phyloP scores from a whole-genome alignment of 2,888 invertebrate genomes.

The Tenthredo scrophulariae region DNA sequence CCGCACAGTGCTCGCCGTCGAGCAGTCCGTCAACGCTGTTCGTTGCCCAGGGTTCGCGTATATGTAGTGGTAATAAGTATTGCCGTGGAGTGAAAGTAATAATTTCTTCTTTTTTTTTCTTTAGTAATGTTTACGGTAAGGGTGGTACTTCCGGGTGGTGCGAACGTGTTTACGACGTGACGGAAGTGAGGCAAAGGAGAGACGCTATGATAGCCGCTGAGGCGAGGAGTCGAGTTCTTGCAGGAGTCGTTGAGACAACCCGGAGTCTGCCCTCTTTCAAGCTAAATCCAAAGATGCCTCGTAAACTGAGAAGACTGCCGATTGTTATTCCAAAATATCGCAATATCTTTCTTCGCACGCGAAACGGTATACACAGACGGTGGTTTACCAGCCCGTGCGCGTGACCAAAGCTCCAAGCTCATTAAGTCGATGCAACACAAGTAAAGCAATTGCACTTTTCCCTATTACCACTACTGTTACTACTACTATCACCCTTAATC shows the following conservation, averaged over 20 bases:
- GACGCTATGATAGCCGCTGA: slow-evolving; percentile 41
- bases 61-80: slow-evolving; percentile 17
- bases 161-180: slow-evolving; percentile 49
- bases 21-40: slow-evolving; percentile 73
- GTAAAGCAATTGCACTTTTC: slow-evolving; percentile 50
- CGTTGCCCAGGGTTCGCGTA: slow-evolving; percentile 47
- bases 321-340: slow-evolving; percentile 53
- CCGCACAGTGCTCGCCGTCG: slow-evolving; percentile 75
- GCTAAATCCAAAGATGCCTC: slow-evolving; percentile 50
- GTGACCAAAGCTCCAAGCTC: slow-evolving; percentile 65
- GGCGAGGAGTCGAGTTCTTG: slow-evolving; percentile 21
- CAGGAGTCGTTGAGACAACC: slow-evolving; percentile 21
- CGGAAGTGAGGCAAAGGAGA: slow-evolving; percentile 38
- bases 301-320: slow-evolving; percentile 53
- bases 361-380: slow-evolving; percentile 54
- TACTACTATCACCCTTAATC: slow-evolving; percentile 32
- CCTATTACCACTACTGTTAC: slow-evolving; percentile 5
- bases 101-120: background rate
- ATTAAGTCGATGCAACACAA: slow-evolving; percentile 60
- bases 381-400: slow-evolving; percentile 61
- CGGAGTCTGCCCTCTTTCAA: slow-evolving; percentile 27
- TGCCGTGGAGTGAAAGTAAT: background rate
- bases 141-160: slow-evolving; percentile 30
- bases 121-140: slow-evolving; percentile 1
- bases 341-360: slow-evolving; percentile 50